A percentile compares a stretch with the other conserved stretches of the same genome.
phyloP scores from a whole-genome alignment of 2,113 vertebrate genomes.

The Pangasianodon gigas region DNA sequence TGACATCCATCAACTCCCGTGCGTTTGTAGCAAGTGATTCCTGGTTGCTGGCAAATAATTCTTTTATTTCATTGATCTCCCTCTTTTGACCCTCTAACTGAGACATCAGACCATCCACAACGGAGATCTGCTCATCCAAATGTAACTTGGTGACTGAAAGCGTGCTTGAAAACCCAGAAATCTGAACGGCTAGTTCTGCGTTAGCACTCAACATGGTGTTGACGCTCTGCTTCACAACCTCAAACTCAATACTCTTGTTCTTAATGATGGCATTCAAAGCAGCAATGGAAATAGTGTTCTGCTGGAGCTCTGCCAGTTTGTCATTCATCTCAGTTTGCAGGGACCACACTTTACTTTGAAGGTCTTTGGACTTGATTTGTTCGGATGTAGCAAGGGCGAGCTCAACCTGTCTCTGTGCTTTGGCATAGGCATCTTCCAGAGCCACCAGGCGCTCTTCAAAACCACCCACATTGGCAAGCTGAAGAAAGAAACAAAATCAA shows the following conservation, averaged over 20 bases:
- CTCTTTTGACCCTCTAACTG: constrained; percentile 47
- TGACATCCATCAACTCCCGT: constrained; percentile 49
- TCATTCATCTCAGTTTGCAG: constrained; percentile 55
- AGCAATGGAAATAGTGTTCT: constrained; percentile 48
- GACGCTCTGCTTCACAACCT: constrained; percentile 51
- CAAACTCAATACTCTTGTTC: constrained; percentile 53
- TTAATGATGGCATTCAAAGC: constrained; percentile 44
- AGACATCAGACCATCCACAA: constrained; percentile 39
- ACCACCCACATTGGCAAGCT: constrained; percentile 40
- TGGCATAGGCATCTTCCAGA: constrained; percentile 52
- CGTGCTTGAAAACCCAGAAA: constrained; percentile 43
- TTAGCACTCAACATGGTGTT: constrained; percentile 48
- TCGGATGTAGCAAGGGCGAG: constrained; percentile 52
- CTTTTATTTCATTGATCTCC: constrained; percentile 47
- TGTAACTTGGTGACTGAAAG: constrained; percentile 40
- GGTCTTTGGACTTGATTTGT: constrained; percentile 49
- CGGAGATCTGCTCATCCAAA: constrained; percentile 43
- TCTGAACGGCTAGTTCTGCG: constrained; percentile 44
- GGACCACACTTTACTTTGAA: constrained; percentile 52
- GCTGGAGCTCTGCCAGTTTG: constrained; percentile 49
- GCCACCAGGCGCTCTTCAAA: constrained; percentile 54
- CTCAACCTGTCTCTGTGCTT: constrained; percentile 49
- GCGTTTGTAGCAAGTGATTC: constrained; percentile 31
- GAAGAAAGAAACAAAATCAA: constrained; percentile 19
- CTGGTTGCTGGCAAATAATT: constrained; percentile 39